Conservation (phyloP, 2,888 invertebrate species). For the Chrysopilus asiliformis region DNA sequence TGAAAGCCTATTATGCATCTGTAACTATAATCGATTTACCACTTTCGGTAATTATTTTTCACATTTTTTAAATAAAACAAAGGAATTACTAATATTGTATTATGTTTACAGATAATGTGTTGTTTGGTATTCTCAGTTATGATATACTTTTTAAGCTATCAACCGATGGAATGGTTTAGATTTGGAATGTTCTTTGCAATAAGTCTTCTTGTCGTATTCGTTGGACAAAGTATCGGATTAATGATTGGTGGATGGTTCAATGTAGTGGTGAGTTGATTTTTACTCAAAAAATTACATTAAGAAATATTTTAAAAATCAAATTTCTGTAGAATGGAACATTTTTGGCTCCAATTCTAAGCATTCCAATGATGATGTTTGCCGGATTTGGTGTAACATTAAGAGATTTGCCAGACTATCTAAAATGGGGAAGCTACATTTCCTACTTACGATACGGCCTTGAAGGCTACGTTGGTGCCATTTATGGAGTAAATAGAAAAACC, state of each 20-base stretch:
- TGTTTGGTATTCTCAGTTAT: conserved; percentile 58
- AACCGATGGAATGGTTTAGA: conserved; percentile 65
- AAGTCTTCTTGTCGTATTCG: conserved; percentile 68
- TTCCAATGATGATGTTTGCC: conserved; percentile 94
- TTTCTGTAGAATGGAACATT: conserved; percentile 87
- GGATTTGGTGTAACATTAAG: conserved; percentile 86
- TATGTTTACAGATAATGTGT: conserved; percentile 44
- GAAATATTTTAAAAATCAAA: too few relatives aligned
- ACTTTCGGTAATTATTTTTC: conserved; percentile 52
- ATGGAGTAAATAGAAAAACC: conserved; percentile 60
- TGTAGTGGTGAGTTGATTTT: conserved; percentile 54
- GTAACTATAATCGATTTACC: conserved; percentile 66
- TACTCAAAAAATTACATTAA: neutral
- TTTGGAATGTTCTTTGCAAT: conserved; percentile 78
- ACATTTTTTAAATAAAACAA: too few relatives aligned
- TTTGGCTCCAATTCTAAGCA: conserved; percentile 78
- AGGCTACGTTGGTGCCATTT: conserved; percentile 71
- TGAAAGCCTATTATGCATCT: conserved; percentile 67
- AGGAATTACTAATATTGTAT: conserved; percentile 4
- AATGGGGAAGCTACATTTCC: conserved; percentile 86
- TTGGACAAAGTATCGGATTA: conserved; percentile 85
- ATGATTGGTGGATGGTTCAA: conserved; percentile 81
- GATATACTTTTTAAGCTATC: conserved; percentile 80
- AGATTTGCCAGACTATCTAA: conserved; percentile 72
- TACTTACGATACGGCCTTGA: conserved; percentile 85